Conservation (phyloP, 1,140 invertebrate species). For the Drosophila simulans region DNA sequence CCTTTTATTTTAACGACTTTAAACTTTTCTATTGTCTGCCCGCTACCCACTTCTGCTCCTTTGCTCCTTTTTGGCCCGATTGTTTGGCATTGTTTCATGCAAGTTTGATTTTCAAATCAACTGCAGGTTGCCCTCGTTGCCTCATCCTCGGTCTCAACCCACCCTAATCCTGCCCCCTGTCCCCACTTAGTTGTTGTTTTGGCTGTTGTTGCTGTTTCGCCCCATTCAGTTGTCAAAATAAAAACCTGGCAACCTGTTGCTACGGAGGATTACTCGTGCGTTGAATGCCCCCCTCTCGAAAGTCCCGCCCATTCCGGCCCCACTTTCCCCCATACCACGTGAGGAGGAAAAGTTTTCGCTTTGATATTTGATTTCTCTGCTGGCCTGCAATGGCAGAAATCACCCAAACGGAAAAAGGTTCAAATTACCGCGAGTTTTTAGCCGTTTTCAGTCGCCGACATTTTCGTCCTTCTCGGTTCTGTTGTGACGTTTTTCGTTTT, state of each 20-base stretch:
- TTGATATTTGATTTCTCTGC: constrained; percentile 78
- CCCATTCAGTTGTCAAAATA: constrained; percentile 72
- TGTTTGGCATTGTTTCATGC: constrained; percentile 73
- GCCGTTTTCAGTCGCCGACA: constrained; percentile 28
- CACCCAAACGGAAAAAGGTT: constrained; percentile 80
- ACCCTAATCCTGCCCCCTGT: constrained; percentile 40
- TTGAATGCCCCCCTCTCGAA: constrained; percentile 22
- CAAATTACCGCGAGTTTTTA: constrained; percentile 76
- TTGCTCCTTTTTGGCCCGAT: constrained; percentile 43
- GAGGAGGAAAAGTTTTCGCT: constrained; percentile 59
- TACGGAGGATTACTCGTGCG: constrained; percentile 69
- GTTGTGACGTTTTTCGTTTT: constrained; percentile 33
- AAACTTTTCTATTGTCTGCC: constrained; percentile 41
- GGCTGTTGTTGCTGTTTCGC: constrained; percentile 26
- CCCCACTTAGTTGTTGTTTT: constrained; percentile 31
- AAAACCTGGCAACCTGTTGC: constrained; percentile 78
- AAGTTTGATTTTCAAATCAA: constrained; percentile 78
- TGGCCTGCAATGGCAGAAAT: constrained; percentile 57
- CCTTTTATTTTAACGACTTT: constrained; percentile 71
- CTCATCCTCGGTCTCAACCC: constrained; percentile 15
- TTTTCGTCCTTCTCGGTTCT: constrained; percentile 31
- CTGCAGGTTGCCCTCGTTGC: constrained; percentile 44
- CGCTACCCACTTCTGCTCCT: constrained; percentile 3
- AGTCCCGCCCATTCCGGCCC: background rate
- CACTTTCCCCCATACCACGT: background rate